Conservation (phyloP, 2,888 invertebrate genomes). For the Drosophila ezoana region DNA sequence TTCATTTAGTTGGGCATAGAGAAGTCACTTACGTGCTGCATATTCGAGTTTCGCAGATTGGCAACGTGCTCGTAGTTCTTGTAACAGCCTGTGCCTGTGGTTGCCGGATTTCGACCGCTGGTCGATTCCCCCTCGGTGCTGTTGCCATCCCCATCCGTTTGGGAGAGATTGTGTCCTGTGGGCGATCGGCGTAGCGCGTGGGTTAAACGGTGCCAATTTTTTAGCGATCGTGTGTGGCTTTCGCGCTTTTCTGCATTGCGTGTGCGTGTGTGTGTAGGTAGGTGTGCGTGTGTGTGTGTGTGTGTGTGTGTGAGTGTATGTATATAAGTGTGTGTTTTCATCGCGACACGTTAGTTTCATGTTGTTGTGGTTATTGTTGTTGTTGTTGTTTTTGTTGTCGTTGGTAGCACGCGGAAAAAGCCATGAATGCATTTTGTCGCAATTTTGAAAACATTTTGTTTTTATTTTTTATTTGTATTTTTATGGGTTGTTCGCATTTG, state of each 20-base stretch:
- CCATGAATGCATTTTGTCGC: conserved; percentile 79
- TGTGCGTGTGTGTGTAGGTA: conserved; percentile 32
- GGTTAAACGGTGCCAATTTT: conserved; percentile 85
- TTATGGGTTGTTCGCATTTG: conserved; percentile 65
- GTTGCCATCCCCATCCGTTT: conserved; percentile 94
- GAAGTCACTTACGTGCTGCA: conserved; percentile 81
- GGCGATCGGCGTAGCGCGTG: conserved; percentile 85
- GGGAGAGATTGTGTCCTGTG: conserved; percentile 96
- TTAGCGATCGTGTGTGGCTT: conserved; percentile 85
- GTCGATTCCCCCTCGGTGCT: conserved; percentile 88
- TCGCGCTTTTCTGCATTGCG: conserved; percentile 84
- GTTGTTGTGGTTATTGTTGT: conserved; percentile 36
- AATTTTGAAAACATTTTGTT: conserved; percentile 41
- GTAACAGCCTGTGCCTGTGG: conserved; percentile 91
- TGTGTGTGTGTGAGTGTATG: conserved; percentile 10
- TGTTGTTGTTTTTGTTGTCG: conserved; percentile 46
- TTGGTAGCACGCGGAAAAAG: conserved; percentile 71
- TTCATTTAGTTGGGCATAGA: background rate
- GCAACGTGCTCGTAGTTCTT: conserved; percentile 91
- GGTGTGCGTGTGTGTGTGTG: conserved; percentile 26
- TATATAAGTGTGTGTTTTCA: conserved; percentile 16
- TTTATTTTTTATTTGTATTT: conserved; percentile 30
- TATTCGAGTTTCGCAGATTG: conserved; percentile 82
- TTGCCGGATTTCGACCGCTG: conserved; percentile 88
- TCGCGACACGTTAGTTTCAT: conserved; percentile 39